These are phyloP conservation scores for Digitonthophagus gazella DNA, from an alignment of 2,888 invertebrate genomes.

Conservation along the genomic window DNA sequence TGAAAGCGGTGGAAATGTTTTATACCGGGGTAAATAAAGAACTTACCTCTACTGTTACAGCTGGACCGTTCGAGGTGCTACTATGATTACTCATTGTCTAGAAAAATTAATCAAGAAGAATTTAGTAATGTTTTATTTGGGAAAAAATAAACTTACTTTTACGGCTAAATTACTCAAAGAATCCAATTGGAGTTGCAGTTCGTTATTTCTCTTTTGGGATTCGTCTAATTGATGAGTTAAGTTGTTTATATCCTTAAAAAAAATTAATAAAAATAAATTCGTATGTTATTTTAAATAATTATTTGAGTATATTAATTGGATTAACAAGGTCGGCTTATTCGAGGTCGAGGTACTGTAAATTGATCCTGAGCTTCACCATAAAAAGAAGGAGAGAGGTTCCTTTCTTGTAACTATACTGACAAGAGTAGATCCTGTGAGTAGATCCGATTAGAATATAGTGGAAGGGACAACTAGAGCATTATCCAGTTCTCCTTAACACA, in stretches of 20 bases:
- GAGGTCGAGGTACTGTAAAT: too few species aligned
- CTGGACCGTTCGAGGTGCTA: constrained; percentile 40
- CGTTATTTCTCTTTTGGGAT: constrained; percentile 39
- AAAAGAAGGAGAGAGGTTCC: too few species aligned
- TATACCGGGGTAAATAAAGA: neutral
- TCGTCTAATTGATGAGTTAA: constrained; percentile 33
- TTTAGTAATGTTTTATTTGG: neutral
- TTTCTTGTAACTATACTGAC: too few species aligned
- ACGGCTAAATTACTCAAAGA: constrained; percentile 26
- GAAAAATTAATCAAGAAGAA: constrained; percentile 20
- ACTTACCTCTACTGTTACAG: constrained; percentile 36
- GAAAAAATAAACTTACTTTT: constrained; percentile 28
- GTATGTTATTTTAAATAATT: too few species aligned
- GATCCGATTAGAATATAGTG: too few species aligned
- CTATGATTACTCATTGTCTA: constrained; percentile 35
- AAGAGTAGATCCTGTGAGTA: too few species aligned
- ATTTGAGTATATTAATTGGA: too few species aligned
- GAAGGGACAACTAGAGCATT: too few species aligned
- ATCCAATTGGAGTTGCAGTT: constrained; percentile 27
- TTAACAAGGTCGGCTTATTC: too few species aligned
- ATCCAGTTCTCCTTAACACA: too few species aligned
- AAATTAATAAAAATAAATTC: too few species aligned
- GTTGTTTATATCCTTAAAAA: constrained; percentile 39
- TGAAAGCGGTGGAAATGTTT: constrained; percentile 16
- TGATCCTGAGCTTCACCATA: too few species aligned